These are phyloP conservation scores for Chloroclysta siterata DNA, from an alignment of 2,888 invertebrate genomes.

Conservation along the genomic window DNA sequence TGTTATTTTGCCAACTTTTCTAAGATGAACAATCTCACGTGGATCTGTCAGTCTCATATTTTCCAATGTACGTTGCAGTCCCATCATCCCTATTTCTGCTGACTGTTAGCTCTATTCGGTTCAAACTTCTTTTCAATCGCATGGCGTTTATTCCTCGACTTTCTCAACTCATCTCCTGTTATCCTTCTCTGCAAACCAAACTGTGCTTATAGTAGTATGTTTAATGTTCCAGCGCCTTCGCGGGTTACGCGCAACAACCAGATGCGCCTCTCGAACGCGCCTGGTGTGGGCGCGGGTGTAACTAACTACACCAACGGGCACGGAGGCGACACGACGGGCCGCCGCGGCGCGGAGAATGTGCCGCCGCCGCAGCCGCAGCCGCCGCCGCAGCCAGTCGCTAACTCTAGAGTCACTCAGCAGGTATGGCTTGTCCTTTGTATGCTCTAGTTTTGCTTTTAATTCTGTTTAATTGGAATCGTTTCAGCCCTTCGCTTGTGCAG, in stretches of 20 bases:
- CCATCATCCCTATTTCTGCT: slow-evolving; percentile 12
- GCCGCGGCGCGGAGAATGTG: slow-evolving; percentile 86
- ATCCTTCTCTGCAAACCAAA: neutral
- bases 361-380: slow-evolving; percentile 81
- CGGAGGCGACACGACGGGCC: slow-evolving; percentile 84
- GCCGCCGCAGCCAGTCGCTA: slow-evolving; percentile 61
- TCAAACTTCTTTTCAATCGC: slow-evolving; percentile 13
- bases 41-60: neutral
- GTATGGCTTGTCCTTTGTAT: slow-evolving; percentile 35
- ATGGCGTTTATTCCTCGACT: slow-evolving; percentile 5
- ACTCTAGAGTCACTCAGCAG: slow-evolving; percentile 77
- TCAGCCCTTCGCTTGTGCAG: neutral
- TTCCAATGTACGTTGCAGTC: slow-evolving; percentile 7
- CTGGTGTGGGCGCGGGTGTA: slow-evolving; percentile 65
- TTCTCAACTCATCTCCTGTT: neutral
- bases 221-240: slow-evolving; percentile 65
- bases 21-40: neutral
- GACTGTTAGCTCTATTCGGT: slow-evolving; percentile 7
- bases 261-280: slow-evolving; percentile 83
- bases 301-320: slow-evolving; percentile 83
- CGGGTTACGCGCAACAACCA: slow-evolving; percentile 82
- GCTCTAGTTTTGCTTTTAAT: neutral
- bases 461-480: neutral
- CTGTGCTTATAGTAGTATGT: neutral
- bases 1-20: slow-evolving; percentile 8